Evolutionary conservation across 2,113 vertebrate species (phyloP), one percentile per base, ranked within the genome.

Genomic region (Syngnathus typhle): DNA sequence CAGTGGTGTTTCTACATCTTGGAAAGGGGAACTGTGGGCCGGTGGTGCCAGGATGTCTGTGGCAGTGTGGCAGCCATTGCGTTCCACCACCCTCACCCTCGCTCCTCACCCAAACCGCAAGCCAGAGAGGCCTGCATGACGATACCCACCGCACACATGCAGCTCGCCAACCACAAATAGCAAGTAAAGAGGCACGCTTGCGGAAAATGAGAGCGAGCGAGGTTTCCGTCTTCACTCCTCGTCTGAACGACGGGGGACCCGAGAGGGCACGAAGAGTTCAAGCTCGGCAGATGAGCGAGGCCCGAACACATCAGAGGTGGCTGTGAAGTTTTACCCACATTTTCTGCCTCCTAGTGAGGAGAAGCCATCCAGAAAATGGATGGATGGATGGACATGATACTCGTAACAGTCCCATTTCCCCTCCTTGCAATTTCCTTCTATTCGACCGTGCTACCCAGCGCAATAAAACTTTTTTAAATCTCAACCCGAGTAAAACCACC

Each of bases 41-140:
- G 12, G 71, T 89, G 89, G 91, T 89, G 90, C 90, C 91, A 91
- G 87, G 88, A 84, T 90, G 87, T 91, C 90, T 90, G 87, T 89
- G 82, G 87, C 87, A 90, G 78, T 82, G 82, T 88, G 89, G 87
- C 87, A 89, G 91, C 80, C 70, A 76, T 86, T 86, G 76, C 88
- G 84, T 91, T 87, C 86, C 88, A 70, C 87, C 89, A 89, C 89
- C 73, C 79, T 88, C 89, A 90, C 87, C 83, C 82, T 79, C 68
- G 71, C 72, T 87, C 78, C 82, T 68, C 75, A 82, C 79, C 75
- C 71, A 90, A 85, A 90, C 89, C 90, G 87, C 89, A 91, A 91
- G 81, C 88, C 85, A 89, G 70, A 78, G 72, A 88, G 73, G 73
- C 82, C 81, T 87, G 85, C 82, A 88, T 81, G 84, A 86, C 87